Conservation (phyloP, 2,797 vertebrate species). For the Anguilla megastoma region DNA sequence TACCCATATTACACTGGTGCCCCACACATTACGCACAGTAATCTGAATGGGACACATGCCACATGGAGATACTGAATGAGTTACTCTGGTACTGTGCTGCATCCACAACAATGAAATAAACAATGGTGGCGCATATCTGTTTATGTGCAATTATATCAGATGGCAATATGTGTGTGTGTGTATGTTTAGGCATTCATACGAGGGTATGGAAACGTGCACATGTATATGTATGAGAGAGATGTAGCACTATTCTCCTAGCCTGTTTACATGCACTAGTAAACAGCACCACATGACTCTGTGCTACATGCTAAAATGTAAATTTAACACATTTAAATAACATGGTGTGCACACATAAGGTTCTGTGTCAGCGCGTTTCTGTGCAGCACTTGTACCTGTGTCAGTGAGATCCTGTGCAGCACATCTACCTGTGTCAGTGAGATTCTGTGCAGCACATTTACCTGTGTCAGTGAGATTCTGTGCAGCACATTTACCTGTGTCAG, state of each 20-base stretch:
- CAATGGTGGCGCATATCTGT: neutral
- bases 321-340: too few relatives aligned
- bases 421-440: conserved; percentile 43
- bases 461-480: neutral
- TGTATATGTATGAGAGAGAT: neutral
- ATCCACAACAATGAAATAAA: too few relatives aligned
- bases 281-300: too few relatives aligned
- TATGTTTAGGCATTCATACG: too few relatives aligned
- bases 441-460: neutral
- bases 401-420: neutral
- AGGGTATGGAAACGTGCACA: neutral
- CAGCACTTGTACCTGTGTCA: conserved; percentile 41
- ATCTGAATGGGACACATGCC: neutral
- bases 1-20: neutral
- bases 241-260: too few relatives aligned
- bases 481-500: conserved; percentile 48
- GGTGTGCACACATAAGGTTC: neutral
- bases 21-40: neutral
- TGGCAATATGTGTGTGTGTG: neutral
- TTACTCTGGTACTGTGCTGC: neutral
- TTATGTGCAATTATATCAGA: neutral
- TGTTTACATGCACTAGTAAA: too few relatives aligned
- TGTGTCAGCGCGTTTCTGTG: too few relatives aligned
- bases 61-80: neutral
- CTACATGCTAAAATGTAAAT: too few relatives aligned